phyloP scores from a whole-genome alignment of 2,888 invertebrate genomes.

The Stomorhina lunata region DNA sequence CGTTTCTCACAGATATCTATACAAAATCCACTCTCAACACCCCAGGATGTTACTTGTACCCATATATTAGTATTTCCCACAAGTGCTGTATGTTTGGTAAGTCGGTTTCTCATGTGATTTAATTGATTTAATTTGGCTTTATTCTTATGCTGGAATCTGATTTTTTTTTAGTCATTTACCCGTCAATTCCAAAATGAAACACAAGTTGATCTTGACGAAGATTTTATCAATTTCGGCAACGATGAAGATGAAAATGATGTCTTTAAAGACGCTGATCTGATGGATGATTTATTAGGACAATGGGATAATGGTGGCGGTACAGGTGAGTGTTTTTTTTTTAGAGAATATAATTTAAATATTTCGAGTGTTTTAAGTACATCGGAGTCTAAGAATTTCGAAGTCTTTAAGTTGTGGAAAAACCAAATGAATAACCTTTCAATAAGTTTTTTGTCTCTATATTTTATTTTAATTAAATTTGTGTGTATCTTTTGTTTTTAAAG shows the following conservation, averaged over 20 bases:
- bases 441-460: background rate
- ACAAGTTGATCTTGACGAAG: conserved; percentile 83
- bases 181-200: conserved; percentile 78
- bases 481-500: conserved; percentile 79
- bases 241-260: conserved; percentile 81
- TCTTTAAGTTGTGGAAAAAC: too few species aligned
- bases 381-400: too few species aligned
- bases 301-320: conserved; percentile 80
- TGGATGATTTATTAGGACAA: conserved; percentile 88
- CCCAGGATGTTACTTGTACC: conserved; percentile 97
- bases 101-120: conserved; percentile 36
- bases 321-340: conserved; percentile 73
- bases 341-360: too few species aligned
- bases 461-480: background rate
- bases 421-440: background rate
- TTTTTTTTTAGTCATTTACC: conserved; percentile 72
- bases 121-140: background rate
- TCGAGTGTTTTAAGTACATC: too few species aligned
- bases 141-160: background rate
- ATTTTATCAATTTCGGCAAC: conserved; percentile 84
- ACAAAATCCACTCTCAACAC: conserved; percentile 95
- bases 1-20: conserved; percentile 92
- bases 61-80: conserved; percentile 99
- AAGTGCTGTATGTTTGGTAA: conserved; percentile 94
- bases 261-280: conserved; percentile 79